These are phyloP conservation scores for Lithosia quadra DNA, from an alignment of 2,888 invertebrate species.

Conservation along the genomic window DNA sequence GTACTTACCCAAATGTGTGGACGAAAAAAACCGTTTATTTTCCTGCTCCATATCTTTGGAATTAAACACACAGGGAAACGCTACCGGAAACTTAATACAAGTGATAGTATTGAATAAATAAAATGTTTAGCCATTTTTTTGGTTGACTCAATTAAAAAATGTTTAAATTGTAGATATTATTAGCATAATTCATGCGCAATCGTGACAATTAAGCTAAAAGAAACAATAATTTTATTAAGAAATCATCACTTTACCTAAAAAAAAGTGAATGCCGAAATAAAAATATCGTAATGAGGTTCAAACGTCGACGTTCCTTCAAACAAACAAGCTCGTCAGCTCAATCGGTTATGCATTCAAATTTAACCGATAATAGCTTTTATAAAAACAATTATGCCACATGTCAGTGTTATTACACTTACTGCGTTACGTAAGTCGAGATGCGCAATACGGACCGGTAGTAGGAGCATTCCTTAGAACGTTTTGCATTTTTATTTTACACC, in stretches of 20 bases:
- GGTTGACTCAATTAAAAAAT: no score
- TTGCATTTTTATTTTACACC: neutral
- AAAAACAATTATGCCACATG: conserved; percentile 41
- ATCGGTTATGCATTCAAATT: conserved; percentile 13
- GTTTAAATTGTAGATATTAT: no score
- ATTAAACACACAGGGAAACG: neutral
- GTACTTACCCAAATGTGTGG: neutral
- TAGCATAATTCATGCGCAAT: no score
- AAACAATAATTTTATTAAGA: no score
- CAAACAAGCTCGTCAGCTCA: neutral
- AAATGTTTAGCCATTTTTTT: no score
- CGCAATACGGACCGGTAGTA: conserved; percentile 35
- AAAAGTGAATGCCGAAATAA: no score
- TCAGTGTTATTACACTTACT: conserved; percentile 8
- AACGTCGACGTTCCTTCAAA: no score
- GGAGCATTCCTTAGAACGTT: neutral
- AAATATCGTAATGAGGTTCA: no score
- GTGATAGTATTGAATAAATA: no score
- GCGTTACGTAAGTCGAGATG: conserved; percentile 16
- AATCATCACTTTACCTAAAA: no score
- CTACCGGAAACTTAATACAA: no score
- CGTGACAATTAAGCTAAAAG: no score
- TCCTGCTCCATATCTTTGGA: neutral
- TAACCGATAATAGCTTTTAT: conserved; percentile 6
- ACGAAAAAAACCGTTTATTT: neutral